Conservation (phyloP, 2,113 vertebrate species). For the Rhea americana region DNA sequence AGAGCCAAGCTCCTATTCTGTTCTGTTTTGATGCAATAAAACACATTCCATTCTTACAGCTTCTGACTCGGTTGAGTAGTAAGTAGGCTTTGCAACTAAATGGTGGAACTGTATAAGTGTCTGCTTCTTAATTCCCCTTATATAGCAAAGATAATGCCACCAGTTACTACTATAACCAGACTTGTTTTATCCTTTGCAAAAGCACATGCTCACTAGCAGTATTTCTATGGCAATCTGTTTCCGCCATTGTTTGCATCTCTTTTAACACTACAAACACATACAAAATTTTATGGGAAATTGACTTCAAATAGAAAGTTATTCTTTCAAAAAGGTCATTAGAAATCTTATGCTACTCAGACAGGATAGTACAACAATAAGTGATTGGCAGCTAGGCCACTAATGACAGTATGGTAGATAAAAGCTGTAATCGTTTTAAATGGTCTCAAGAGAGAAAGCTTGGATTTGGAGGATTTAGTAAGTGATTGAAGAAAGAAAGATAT, state of each 20-base stretch:
- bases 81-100: neutral
- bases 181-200: conserved; percentile 24
- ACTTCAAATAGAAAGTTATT: neutral
- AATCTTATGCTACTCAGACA: neutral
- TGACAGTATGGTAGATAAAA: conserved; percentile 34
- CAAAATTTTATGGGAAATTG: conserved; percentile 8
- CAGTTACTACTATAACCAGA: conserved; percentile 49
- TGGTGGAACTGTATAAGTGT: neutral
- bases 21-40: neutral
- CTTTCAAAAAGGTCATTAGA: conserved; percentile 5
- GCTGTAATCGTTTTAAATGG: neutral
- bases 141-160: conserved; percentile 27
- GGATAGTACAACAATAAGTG: conserved; percentile 6
- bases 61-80: conserved; percentile 37
- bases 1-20: neutral
- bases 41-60: neutral
- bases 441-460: conserved; percentile 13
- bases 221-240: conserved; percentile 24
- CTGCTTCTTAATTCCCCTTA: conserved; percentile 14
- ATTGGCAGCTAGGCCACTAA: conserved; percentile 39
- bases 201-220: neutral
- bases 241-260: conserved; percentile 7
- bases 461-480: conserved; percentile 2
- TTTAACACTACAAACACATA: neutral
- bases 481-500: neutral